Evolutionary conservation across 1,140 invertebrate genomes (phyloP).

Genomic region (Fopius arisanus): DNA sequence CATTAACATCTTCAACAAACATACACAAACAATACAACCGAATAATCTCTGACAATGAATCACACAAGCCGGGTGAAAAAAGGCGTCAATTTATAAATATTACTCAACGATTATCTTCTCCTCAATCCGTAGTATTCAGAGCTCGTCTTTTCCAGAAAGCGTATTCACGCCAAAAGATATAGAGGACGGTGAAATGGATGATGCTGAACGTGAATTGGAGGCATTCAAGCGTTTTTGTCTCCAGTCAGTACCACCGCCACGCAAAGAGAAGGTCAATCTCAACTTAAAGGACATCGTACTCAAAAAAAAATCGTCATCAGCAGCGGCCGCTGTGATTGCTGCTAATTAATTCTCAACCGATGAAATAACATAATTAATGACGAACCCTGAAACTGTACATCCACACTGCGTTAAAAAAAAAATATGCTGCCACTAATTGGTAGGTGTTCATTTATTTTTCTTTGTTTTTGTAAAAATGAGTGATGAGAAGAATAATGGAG

Average conservation of each 20-base stretch:
- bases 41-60: background rate
- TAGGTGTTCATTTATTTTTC: background rate
- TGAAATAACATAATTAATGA: background rate
- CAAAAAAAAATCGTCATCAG: conserved; percentile 68
- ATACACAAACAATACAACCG: too few relatives aligned
- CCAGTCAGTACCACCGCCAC: conserved; percentile 73
- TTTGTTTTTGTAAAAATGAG: conserved; percentile 4
- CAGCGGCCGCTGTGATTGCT: conserved; percentile 45
- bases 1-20: too few relatives aligned
- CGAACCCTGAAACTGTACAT: background rate
- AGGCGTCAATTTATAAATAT: background rate
- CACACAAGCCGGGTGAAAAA: background rate
- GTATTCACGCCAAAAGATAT: conserved; percentile 81
- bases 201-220: conserved; percentile 78
- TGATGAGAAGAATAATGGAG: background rate
- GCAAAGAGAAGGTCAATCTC: conserved; percentile 77
- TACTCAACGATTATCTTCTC: conserved; percentile 4
- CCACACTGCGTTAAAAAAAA: conserved; percentile 4
- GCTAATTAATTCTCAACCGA: conserved; percentile 41
- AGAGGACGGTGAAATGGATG: conserved; percentile 78
- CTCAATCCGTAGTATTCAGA: conserved; percentile 51
- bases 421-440: background rate
- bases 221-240: conserved; percentile 83
- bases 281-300: conserved; percentile 78
- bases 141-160: conserved; percentile 71